Evolutionary conservation across 2,888 invertebrate genomes (phyloP).

Genomic region (Sthenelais limicola): DNA sequence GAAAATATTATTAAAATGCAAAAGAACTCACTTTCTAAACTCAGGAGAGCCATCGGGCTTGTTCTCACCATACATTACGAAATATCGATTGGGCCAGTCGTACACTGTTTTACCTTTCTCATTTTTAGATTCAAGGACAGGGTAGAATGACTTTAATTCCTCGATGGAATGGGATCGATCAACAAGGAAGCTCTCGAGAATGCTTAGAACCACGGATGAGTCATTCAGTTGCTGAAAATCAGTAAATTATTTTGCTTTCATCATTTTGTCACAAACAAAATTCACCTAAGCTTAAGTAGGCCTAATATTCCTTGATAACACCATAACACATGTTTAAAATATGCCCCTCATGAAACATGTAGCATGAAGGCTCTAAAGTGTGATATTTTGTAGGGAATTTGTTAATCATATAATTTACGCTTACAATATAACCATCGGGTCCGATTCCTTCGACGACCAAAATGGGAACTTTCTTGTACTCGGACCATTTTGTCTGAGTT

Average conservation of each 20-base stretch:
- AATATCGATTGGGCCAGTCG: constrained; percentile 69
- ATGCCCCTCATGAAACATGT: too few relatives aligned
- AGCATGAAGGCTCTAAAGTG: neutral
- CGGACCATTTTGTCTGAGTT: constrained; percentile 92
- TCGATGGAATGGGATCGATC: constrained; percentile 75
- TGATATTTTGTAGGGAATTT: neutral
- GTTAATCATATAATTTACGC: constrained; percentile 41
- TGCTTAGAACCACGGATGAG: constrained; percentile 93
- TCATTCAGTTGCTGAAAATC: constrained; percentile 86
- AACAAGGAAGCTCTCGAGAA: constrained; percentile 83
- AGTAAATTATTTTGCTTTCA: constrained; percentile 53
- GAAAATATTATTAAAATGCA: neutral
- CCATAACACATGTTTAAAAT: too few relatives aligned
- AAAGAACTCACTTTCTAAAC: constrained; percentile 57
- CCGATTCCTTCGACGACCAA: constrained; percentile 79
- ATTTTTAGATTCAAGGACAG: constrained; percentile 58
- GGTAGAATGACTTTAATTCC: constrained; percentile 74
- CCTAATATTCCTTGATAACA: neutral
- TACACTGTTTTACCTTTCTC: constrained; percentile 64
- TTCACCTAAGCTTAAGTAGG: neutral
- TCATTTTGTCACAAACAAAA: neutral
- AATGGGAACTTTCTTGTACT: constrained; percentile 95
- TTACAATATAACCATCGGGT: constrained; percentile 71
- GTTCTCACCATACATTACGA: constrained; percentile 66
- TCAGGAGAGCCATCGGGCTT: constrained; percentile 50